Evolutionary conservation across 2,797 vertebrate species (phyloP), one percentile per base, ranked within the genome.

Genomic region (Triplophysa bombifrons): DNA sequence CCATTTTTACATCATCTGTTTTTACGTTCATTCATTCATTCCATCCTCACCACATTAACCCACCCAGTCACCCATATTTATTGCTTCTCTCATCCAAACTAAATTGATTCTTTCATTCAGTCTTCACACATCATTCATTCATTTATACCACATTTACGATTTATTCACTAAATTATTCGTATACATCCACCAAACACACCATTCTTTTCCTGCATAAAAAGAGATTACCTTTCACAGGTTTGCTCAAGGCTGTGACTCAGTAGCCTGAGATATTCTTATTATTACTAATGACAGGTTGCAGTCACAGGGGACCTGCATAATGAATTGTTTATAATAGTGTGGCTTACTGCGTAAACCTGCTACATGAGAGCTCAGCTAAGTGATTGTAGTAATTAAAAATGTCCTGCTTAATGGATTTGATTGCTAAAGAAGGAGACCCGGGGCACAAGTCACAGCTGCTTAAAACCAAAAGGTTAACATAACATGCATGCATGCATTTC

Each of bases 201-300:
- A 34, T 8, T 63, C 27, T 60, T 60, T 34, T 65, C 58, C 38
- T 8, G 64, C 27, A 34, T 13, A 13, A 63, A 63, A 25, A 58
- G 53, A 58, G 38, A 55, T 55, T 44, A 11, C 38, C 20, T 55
- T 76, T 19, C 14, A 0, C 22, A 34, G 75, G 30, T 25, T 65
- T 44, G 20, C 10, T 41, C 19, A 44, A 65, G 63, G 30, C 16
- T 41, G 22, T 76, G 34, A 48, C 65, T 58, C 64, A 48, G 22
- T 20, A 58, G 66, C 27, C 44, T 22, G 56, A 61, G 9, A 77
- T 60, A 61, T 70, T 69, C 19, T 72, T 75, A 78, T 69, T 70
- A 79, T 38, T 65, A 55, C 68, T 64, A 85, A 85, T 76, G 72
- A 81, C 71, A 67, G 27, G 72, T 55, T 53, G 60, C 61, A 73